These are phyloP conservation scores for Proales similis DNA, from an alignment of 1,140 invertebrate species.

Conservation along the genomic window DNA sequence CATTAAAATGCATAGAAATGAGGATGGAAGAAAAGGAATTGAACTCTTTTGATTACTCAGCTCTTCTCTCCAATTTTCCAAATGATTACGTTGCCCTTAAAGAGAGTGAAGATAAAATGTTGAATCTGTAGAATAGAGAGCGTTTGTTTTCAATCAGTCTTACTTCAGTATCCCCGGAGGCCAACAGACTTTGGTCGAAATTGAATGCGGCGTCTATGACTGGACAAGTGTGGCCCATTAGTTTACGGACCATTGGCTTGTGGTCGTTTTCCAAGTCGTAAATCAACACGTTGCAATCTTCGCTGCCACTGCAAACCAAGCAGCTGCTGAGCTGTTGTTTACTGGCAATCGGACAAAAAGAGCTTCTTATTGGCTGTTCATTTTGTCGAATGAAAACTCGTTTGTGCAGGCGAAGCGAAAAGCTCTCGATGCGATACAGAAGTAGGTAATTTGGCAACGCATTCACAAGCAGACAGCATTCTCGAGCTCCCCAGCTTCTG, in stretches of 20 bases:
- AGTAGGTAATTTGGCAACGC: conserved; percentile 67
- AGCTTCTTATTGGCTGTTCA: background rate
- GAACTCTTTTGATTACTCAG: no score
- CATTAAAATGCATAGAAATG: no score
- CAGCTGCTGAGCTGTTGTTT: conserved; percentile 22
- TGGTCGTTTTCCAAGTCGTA: conserved; percentile 66
- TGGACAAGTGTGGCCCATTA: conserved; percentile 72
- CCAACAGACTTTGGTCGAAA: conserved; percentile 77
- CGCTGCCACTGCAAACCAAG: conserved; percentile 24
- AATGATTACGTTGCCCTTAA: conserved; percentile 26
- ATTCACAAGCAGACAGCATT: conserved; percentile 69
- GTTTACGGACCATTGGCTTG: conserved; percentile 68
- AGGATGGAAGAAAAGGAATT: no score
- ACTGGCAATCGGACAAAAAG: conserved; percentile 26
- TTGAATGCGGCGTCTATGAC: conserved; percentile 77
- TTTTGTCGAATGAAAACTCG: conserved; percentile 27
- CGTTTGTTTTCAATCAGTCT: conserved; percentile 77
- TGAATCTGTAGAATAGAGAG: conserved; percentile 38
- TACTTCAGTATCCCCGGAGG: conserved; percentile 72
- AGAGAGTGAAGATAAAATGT: conserved; percentile 2
- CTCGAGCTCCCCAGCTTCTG: conserved; percentile 71
- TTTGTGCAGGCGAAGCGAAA: conserved; percentile 2
- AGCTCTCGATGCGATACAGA: conserved; percentile 50
- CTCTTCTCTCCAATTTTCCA: no score
- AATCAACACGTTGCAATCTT: conserved; percentile 63